phyloP scores from a whole-genome alignment of 2,888 invertebrate species.

The Adelphocoris suturalis region DNA sequence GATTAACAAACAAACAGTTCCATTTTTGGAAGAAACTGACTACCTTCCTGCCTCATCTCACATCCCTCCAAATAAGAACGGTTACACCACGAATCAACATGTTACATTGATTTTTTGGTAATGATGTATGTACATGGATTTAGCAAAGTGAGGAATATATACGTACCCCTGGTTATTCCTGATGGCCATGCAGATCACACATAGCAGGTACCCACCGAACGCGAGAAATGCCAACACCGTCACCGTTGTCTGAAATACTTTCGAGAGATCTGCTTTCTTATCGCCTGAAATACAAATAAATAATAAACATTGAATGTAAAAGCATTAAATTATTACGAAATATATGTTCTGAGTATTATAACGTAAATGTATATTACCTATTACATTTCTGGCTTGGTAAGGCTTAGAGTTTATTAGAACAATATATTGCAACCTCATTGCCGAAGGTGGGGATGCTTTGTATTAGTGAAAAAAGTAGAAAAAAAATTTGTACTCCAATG shows the following conservation, averaged over 20 bases:
- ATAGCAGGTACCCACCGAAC: constrained; percentile 90
- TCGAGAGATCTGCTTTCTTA: constrained; percentile 83
- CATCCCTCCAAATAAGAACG: too few relatives aligned
- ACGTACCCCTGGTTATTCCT: constrained; percentile 56
- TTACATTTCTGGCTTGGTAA: too few relatives aligned
- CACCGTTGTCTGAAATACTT: constrained; percentile 88
- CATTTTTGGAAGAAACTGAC: too few relatives aligned
- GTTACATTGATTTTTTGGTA: not conserved
- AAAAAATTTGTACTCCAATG: too few relatives aligned
- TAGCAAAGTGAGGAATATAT: not conserved
- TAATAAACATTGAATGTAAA: not conserved
- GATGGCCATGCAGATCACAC: constrained; percentile 84
- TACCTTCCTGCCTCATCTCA: too few relatives aligned
- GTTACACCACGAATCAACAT: too few relatives aligned
- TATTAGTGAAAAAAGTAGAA: too few relatives aligned
- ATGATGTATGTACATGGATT: not conserved
- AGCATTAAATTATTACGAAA: not conserved
- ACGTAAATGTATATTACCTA: not conserved
- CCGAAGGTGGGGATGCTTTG: too few relatives aligned
- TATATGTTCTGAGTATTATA: not conserved
- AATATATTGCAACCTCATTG: too few relatives aligned
- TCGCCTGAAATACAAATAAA: constrained; percentile 41
- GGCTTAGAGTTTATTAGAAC: too few relatives aligned
- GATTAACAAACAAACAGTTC: too few relatives aligned
- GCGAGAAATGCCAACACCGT: constrained; percentile 90